These are phyloP conservation scores for Sarcophilus harrisii DNA, from an alignment of 2,797 vertebrate species.

Conservation along the genomic window DNA sequence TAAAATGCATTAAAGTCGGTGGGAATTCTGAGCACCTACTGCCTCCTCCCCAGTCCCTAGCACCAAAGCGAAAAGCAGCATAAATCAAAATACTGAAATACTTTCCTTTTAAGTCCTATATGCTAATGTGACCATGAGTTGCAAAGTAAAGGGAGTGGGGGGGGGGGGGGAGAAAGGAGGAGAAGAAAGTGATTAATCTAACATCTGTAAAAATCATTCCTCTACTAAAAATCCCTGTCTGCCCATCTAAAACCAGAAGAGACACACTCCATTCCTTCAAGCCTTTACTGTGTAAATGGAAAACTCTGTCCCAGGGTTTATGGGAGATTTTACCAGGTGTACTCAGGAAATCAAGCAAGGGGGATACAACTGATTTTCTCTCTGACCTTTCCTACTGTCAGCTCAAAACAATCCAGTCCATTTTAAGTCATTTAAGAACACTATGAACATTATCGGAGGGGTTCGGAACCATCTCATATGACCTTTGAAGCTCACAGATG, in stretches of 20 bases:
- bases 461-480: constrained; percentile 80
- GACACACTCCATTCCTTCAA: constrained; percentile 50
- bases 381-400: constrained; percentile 83
- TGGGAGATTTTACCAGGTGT: constrained; percentile 70
- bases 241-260: constrained; percentile 57
- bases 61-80: constrained; percentile 6
- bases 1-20: constrained; percentile 15
- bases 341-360: constrained; percentile 74
- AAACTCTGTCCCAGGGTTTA: constrained; percentile 74
- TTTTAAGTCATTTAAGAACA: constrained; percentile 86
- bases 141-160: constrained; percentile 19
- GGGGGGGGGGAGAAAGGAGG: background rate
- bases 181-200: background rate
- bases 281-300: constrained; percentile 60
- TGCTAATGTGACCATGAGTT: background rate
- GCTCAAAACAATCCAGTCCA: constrained; percentile 84
- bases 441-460: constrained; percentile 83
- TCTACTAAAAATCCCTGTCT: constrained; percentile 43
- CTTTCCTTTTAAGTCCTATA: constrained; percentile 52
- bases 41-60: background rate
- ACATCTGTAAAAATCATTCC: constrained; percentile 48
- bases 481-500: constrained; percentile 83
- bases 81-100: constrained; percentile 42
- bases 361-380: constrained; percentile 80
- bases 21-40: constrained; percentile 35